A percentile compares a stretch with the other conserved stretches of the same genome.
Evolutionary conservation across 1,140 invertebrate genomes (phyloP).

Genomic region (Drosophila funebris): DNA sequence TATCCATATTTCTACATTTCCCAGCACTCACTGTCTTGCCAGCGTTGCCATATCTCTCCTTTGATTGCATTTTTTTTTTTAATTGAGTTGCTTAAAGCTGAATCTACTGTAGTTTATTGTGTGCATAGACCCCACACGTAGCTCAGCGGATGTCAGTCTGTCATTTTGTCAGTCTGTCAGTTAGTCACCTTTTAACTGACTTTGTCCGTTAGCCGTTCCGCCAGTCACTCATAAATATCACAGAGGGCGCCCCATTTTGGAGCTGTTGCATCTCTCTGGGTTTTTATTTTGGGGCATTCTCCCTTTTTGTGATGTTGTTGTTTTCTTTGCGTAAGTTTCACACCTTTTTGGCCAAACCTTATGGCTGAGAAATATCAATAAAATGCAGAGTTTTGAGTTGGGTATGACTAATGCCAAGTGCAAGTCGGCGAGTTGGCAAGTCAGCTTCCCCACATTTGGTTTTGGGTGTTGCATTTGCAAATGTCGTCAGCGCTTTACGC

Average conservation of each 20-base stretch:
- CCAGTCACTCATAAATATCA: slow-evolving; percentile 69
- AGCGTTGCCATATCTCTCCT: too few relatives aligned
- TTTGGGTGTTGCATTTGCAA: slow-evolving; percentile 46
- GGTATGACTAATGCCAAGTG: slow-evolving; percentile 66
- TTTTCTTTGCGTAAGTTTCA: slow-evolving; percentile 59
- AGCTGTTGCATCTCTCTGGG: slow-evolving; percentile 10
- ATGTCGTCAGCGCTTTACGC: slow-evolving; percentile 56
- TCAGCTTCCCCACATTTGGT: slow-evolving; percentile 49
- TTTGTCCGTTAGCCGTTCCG: slow-evolving; percentile 26
- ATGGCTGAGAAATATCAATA: slow-evolving; percentile 51
- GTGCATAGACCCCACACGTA: slow-evolving; percentile 51
- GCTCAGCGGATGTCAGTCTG: slow-evolving; percentile 14
- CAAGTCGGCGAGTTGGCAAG: slow-evolving; percentile 10
- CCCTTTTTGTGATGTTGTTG: slow-evolving; percentile 22
- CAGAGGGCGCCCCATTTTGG: slow-evolving; percentile 42
- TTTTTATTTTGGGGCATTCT: slow-evolving; percentile 20
- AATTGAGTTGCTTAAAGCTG: background rate
- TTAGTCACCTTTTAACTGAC: slow-evolving; percentile 13
- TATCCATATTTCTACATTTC: too few relatives aligned
- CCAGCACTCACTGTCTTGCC: too few relatives aligned
- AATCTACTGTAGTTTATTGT: slow-evolving; percentile 18
- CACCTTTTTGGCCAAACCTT: slow-evolving; percentile 58
- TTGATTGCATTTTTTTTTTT: background rate
- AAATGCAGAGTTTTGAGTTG: slow-evolving; percentile 34
- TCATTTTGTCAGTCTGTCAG: slow-evolving; percentile 41